Evolutionary conservation across 2,113 vertebrate species (phyloP).

Genomic region (Platysternon megacephalum): DNA sequence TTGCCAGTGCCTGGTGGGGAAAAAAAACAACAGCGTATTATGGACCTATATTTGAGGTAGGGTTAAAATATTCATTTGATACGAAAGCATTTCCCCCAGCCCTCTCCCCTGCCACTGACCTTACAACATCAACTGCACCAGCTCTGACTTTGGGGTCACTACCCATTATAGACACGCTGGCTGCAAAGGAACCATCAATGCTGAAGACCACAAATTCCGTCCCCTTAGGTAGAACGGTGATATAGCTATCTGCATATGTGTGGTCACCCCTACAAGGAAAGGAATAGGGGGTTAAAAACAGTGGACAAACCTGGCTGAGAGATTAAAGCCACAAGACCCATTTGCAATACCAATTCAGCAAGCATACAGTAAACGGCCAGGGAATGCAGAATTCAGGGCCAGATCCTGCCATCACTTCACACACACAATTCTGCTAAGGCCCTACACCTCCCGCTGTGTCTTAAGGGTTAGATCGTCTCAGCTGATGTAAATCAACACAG

Average conservation of each 20-base stretch:
- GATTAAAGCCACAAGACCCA: no score
- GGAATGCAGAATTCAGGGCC: not conserved
- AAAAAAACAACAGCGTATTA: accelerated
- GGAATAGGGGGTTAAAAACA: not conserved
- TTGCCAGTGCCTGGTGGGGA: slow-evolving; percentile 92
- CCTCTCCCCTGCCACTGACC: slow-evolving; percentile 76
- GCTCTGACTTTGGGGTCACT: slow-evolving; percentile 98
- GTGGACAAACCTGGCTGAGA: not conserved
- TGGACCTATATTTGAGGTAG: accelerated
- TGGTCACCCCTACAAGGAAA: slow-evolving; percentile 89
- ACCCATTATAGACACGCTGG: slow-evolving; percentile 99
- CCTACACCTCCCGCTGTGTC: not conserved
- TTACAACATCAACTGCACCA: slow-evolving; percentile 96
- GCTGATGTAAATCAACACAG: not conserved
- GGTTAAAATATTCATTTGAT: no score
- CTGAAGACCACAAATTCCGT: slow-evolving; percentile 98
- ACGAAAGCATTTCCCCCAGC: accelerated
- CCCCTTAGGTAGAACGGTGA: slow-evolving; percentile 89
- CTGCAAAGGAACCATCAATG: slow-evolving; percentile 97
- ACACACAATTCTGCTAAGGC: not conserved
- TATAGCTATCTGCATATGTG: slow-evolving; percentile 94
- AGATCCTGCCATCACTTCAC: not conserved
- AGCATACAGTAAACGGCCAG: not conserved
- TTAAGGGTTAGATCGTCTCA: not conserved
- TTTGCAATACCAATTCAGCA: not conserved